These are phyloP conservation scores for Squalus acanthias DNA, from an alignment of 2,797 vertebrate species.

Conservation along the genomic window DNA sequence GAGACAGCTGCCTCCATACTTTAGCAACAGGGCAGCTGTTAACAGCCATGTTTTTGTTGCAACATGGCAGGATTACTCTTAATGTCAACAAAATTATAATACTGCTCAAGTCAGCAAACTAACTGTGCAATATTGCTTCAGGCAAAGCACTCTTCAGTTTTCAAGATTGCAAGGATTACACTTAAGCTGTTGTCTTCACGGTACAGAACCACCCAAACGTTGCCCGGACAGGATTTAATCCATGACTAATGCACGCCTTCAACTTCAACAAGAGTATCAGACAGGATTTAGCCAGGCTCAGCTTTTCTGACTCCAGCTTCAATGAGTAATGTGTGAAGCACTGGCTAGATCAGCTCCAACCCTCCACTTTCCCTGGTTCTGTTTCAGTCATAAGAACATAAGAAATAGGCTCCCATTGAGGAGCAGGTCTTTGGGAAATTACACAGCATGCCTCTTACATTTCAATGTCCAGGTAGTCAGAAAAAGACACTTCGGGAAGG, in stretches of 20 bases:
- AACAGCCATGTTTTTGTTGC: no score
- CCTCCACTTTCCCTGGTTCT: no score
- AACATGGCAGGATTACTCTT: no score
- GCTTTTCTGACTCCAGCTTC: neutral
- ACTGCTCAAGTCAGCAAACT: neutral
- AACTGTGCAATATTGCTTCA: neutral
- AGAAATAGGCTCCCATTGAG: neutral
- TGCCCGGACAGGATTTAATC: neutral
- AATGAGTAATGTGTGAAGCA: neutral
- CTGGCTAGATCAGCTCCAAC: neutral
- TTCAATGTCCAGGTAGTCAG: neutral
- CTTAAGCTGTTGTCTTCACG: no score
- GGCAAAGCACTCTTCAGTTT: neutral
- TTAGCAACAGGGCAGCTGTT: neutral
- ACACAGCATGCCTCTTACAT: neutral
- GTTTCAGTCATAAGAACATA: no score
- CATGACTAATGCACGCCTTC: neutral
- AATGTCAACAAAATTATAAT: neutral
- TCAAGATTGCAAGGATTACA: neutral
- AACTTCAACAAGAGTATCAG: neutral
- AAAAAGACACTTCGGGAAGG: neutral
- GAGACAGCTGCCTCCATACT: neutral
- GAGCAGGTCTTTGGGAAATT: neutral
- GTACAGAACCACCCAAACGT: neutral
- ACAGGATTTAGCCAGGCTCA: neutral